These are phyloP conservation scores for Ispidina picta DNA, from an alignment of 2,797 vertebrate species.

Conservation along the genomic window DNA sequence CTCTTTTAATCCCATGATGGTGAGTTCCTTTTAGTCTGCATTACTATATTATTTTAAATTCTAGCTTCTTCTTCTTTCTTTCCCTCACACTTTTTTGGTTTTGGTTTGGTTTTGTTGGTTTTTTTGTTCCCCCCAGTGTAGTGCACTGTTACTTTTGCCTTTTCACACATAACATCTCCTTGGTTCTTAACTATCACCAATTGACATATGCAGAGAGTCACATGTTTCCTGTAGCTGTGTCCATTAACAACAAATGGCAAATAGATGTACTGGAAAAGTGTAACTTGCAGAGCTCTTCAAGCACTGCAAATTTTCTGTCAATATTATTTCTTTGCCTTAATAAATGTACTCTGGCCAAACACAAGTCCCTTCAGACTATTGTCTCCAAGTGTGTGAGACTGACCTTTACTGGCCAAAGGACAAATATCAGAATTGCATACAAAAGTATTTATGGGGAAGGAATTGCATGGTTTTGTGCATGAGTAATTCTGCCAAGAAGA, in stretches of 20 bases:
- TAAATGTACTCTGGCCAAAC: not conserved
- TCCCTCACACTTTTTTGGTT: not conserved
- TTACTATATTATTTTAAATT: not conserved
- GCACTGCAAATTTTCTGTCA: not conserved
- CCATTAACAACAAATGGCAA: not conserved
- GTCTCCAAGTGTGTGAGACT: not conserved
- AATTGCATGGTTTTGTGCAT: constrained; percentile 4
- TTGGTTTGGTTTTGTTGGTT: not conserved
- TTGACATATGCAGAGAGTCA: not conserved
- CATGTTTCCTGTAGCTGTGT: not conserved
- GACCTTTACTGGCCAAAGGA: not conserved
- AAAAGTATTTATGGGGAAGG: constrained; percentile 3
- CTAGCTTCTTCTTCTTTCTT: not conserved
- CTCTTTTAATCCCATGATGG: not conserved
- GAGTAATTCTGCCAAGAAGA: constrained; percentile 30
- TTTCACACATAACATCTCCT: not conserved
- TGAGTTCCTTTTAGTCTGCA: not conserved
- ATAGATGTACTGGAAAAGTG: not conserved
- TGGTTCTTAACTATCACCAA: not conserved
- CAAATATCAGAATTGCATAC: not conserved
- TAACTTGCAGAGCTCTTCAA: not conserved
- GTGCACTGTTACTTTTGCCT: not conserved
- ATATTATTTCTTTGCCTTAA: not conserved
- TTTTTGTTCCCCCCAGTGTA: not conserved
- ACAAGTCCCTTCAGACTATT: not conserved